Evolutionary conservation across 1,140 invertebrate genomes (phyloP).

Genomic region (Hypsibius dujardini): DNA sequence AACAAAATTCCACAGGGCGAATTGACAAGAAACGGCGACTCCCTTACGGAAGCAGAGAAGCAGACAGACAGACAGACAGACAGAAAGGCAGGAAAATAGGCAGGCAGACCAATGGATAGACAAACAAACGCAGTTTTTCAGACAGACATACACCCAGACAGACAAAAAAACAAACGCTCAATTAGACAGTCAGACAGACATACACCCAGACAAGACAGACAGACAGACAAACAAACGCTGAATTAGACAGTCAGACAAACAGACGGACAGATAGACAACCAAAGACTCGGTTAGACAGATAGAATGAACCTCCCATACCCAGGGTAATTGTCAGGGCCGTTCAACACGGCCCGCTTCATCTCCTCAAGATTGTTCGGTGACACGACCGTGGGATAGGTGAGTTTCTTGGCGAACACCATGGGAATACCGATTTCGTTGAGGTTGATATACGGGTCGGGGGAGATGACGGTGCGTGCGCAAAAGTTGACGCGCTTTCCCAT

Average conservation of each 20-base stretch:
- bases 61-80: neutral
- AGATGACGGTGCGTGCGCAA: slow-evolving; percentile 90
- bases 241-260: too few relatives aligned
- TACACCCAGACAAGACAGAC: too few relatives aligned
- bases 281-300: neutral
- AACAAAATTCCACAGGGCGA: too few relatives aligned
- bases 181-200: too few relatives aligned
- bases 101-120: too few relatives aligned
- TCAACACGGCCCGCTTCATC: slow-evolving; percentile 62
- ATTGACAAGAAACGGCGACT: neutral
- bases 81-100: too few relatives aligned
- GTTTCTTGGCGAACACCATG: slow-evolving; percentile 70
- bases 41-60: neutral
- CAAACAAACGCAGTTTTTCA: too few relatives aligned
- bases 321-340: slow-evolving; percentile 74
- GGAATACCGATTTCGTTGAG: slow-evolving; percentile 96
- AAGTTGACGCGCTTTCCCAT: slow-evolving; percentile 99
- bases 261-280: too few relatives aligned
- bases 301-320: slow-evolving; percentile 39
- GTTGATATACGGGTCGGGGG: slow-evolving; percentile 88
- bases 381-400: slow-evolving; percentile 82
- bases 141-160: too few relatives aligned
- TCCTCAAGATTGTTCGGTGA: slow-evolving; percentile 74
- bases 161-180: too few relatives aligned
- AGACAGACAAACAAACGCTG: too few relatives aligned